Base-by-base conservation (phyloP, 2,113 vertebrate species). In the Xyliphius kryptos region DNA sequence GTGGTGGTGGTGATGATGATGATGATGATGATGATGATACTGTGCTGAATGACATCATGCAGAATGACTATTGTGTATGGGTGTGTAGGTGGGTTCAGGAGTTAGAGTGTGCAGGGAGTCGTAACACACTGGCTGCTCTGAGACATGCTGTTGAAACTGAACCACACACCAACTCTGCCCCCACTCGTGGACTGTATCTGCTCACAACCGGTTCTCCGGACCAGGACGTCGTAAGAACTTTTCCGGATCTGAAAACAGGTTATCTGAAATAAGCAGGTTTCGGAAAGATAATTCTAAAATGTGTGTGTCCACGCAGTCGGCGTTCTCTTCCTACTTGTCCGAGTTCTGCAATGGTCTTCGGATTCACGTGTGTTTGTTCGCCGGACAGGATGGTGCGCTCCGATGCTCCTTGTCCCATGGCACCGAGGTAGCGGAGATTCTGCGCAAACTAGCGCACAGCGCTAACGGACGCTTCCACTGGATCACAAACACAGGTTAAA, bases 201-300 rank as follows among this genome's bases (percentile, higher is more conserved):
- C 77, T 93, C 68, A 88, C 87, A 0, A 88, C 87, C 20, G 91
- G 90, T 54, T 48, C 89, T 48, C 86, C 89, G 5, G 89, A 92
- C 76, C 89, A 92, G 77, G 85, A 90, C 17, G 61, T 71, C 77
- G 91, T 93, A 44, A 63, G 60, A 22, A 3, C 10, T n/a, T n/a
- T n/a, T n/a, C n/a, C n/a, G n/a, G n/a, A n/a, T n/a, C n/a, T n/a
- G n/a, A n/a, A n/a, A n/a, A n/a, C n/a, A n/a, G n/a, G n/a, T n/a
- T n/a, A n/a, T n/a, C n/a, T n/a, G n/a, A n/a, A n/a, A n/a, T n/a
- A n/a, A n/a, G n/a, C n/a, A n/a, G n/a, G n/a, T n/a, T n/a, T n/a
- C n/a, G n/a, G n/a, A n/a, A n/a, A n/a, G n/a, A n/a, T n/a, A n/a
- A n/a, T n/a, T n/a, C n/a, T n/a, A n/a, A n/a, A n/a, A n/a, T n/a